These are phyloP conservation scores for Triops cancriformis DNA, from an alignment of 1,140 invertebrate species.

Conservation along the genomic window DNA sequence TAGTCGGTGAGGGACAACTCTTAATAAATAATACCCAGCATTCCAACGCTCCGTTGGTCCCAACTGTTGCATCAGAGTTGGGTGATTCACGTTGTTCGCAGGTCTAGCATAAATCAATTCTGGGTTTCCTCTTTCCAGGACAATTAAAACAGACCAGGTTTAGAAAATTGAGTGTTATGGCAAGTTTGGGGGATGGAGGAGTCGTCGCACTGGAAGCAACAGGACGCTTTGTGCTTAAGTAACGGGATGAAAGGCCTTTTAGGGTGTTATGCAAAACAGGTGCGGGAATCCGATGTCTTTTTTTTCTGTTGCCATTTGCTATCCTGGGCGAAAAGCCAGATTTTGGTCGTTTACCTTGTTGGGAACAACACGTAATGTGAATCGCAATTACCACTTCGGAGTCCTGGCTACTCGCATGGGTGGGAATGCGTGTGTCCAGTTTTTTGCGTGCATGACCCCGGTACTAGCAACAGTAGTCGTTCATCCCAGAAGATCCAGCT, in stretches of 20 bases:
- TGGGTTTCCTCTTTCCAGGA: too few species aligned
- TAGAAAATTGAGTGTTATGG: neutral
- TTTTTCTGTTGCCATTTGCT: neutral
- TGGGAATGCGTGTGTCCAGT: neutral
- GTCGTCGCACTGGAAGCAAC: neutral
- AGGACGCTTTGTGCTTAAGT: neutral
- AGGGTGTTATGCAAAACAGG: slow-evolving; percentile 10
- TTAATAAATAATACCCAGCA: too few species aligned
- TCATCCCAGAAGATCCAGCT: neutral
- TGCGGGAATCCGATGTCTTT: neutral
- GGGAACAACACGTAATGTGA: neutral
- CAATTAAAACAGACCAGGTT: neutral
- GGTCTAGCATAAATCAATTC: too few species aligned
- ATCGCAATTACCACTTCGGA: neutral
- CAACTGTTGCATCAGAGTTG: too few species aligned
- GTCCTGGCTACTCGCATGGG: neutral
- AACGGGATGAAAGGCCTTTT: neutral
- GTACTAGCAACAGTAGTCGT: neutral
- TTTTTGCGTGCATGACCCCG: slow-evolving; percentile 11
- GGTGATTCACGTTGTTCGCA: too few species aligned
- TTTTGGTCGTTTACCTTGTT: slow-evolving; percentile 14
- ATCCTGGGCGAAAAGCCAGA: neutral
- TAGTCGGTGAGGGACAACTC: too few species aligned
- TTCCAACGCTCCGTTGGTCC: too few species aligned
- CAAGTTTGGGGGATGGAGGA: neutral